phyloP scores from a whole-genome alignment of 1,140 invertebrate genomes.

The Lordiphosa clarofinis region DNA sequence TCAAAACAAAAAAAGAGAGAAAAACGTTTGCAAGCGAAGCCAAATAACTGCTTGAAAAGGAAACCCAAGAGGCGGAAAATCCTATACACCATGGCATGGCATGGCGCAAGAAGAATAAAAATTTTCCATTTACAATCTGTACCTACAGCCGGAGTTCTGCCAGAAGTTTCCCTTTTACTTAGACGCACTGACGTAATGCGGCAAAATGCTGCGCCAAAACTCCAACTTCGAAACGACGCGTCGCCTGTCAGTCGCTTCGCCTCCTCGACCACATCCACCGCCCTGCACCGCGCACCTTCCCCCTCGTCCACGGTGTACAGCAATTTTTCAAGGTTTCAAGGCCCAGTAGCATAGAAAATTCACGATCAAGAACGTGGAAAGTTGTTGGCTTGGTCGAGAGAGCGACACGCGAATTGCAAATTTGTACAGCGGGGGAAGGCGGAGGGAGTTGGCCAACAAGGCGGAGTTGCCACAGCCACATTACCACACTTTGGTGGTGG shows the following conservation, averaged over 20 bases:
- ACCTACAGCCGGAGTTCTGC: conserved; percentile 5
- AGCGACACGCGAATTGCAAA: conserved; percentile 66
- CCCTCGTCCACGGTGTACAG: conserved; percentile 23
- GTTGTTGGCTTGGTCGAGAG: conserved; percentile 55
- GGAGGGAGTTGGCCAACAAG: conserved; percentile 19
- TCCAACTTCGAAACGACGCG: conserved; percentile 22
- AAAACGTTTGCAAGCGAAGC: conserved; percentile 30
- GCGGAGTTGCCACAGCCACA: conserved; percentile 51
- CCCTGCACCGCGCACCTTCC: not conserved
- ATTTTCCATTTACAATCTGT: conserved; percentile 32
- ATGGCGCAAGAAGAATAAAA: conserved; percentile 45
- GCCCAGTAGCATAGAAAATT: conserved; percentile 79
- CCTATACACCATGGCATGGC: conserved; percentile 28
- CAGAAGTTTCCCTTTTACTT: conserved; percentile 63
- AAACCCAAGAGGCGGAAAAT: conserved; percentile 62
- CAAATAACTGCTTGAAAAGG: conserved; percentile 61
- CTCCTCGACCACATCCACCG: not conserved
- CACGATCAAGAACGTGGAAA: conserved; percentile 79
- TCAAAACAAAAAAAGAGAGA: conserved; percentile 16
- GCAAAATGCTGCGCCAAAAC: conserved; percentile 59
- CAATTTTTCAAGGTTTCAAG: conserved; percentile 73
- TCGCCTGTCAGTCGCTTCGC: conserved; percentile 1
- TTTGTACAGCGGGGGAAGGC: conserved; percentile 7
- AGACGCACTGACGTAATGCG: conserved; percentile 70
- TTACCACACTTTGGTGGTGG: conserved; percentile 45